Conservation (phyloP, 1,140 invertebrate species). For the Aphis gossypii region DNA sequence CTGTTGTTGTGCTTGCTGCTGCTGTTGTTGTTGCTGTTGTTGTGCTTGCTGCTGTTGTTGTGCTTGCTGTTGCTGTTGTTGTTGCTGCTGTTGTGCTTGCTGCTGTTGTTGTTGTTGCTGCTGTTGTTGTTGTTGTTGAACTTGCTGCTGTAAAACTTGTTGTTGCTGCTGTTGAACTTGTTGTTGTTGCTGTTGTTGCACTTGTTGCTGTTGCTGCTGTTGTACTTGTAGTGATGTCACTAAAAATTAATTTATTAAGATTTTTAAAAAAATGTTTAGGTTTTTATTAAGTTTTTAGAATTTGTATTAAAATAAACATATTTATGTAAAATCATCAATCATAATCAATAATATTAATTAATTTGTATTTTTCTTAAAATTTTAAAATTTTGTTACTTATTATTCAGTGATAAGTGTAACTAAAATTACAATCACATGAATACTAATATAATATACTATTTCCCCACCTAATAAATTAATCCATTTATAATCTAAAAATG, state of each 20-base stretch:
- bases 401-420: background rate
- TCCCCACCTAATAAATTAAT: background rate
- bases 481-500: background rate
- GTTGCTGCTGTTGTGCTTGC: constrained; percentile 62
- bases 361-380: background rate
- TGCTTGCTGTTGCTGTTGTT: constrained; percentile 63
- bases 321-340: background rate
- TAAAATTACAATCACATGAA: background rate
- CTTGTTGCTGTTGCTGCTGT: constrained; percentile 64
- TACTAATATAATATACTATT: background rate
- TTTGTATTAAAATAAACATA: background rate
- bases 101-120: constrained; percentile 55
- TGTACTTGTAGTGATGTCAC: constrained; percentile 64
- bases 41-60: constrained; percentile 48
- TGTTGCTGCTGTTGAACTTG: constrained; percentile 61
- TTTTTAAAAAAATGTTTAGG: background rate
- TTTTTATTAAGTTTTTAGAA: background rate
- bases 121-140: constrained; percentile 61
- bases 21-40: constrained; percentile 61
- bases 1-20: constrained; percentile 65
- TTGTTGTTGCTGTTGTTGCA: constrained; percentile 64
- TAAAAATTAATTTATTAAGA: background rate
- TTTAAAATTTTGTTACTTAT: background rate
- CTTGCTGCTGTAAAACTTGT: constrained; percentile 35
- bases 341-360: too few relatives aligned